Evolutionary conservation across 1,140 invertebrate genomes (phyloP).

Genomic region (Cecropterus lyciades): DNA sequence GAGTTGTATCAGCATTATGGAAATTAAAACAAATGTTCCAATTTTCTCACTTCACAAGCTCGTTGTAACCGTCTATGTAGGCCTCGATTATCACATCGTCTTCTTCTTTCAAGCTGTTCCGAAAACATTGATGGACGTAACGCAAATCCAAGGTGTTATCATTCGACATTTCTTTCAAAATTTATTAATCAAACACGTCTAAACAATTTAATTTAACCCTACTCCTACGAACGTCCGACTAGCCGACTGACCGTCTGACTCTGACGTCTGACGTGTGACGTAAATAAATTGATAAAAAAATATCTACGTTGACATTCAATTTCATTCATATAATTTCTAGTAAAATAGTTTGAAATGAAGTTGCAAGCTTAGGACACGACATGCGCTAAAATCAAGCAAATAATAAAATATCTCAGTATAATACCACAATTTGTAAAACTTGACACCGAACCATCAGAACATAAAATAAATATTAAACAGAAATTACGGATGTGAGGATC

Average conservation of each 20-base stretch:
- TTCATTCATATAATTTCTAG: too few species aligned
- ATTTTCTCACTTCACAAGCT: conserved; percentile 87
- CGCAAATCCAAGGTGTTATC: conserved; percentile 83
- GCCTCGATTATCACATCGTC: conserved; percentile 87
- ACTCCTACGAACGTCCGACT: background rate
- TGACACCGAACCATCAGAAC: too few species aligned
- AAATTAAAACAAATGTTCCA: conserved; percentile 41
- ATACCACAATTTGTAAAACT: too few species aligned
- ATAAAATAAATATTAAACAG: too few species aligned
- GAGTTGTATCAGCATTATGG: conserved; percentile 18
- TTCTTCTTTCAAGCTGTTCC: conserved; percentile 84
- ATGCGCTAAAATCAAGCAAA: too few species aligned
- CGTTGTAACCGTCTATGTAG: conserved; percentile 88
- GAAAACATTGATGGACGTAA: conserved; percentile 85
- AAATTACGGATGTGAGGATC: too few species aligned
- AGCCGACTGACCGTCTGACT: background rate
- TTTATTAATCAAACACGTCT: conserved; percentile 9
- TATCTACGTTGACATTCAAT: too few species aligned
- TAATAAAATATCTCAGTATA: too few species aligned
- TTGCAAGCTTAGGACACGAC: too few species aligned
- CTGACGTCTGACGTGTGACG: background rate
- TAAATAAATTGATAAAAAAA: background rate
- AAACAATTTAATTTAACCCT: conserved; percentile 13
- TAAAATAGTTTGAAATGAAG: too few species aligned
- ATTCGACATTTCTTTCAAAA: conserved; percentile 68